These are phyloP conservation scores for Diplodus sargus DNA, from an alignment of 2,797 vertebrate species.

Conservation along the genomic window DNA sequence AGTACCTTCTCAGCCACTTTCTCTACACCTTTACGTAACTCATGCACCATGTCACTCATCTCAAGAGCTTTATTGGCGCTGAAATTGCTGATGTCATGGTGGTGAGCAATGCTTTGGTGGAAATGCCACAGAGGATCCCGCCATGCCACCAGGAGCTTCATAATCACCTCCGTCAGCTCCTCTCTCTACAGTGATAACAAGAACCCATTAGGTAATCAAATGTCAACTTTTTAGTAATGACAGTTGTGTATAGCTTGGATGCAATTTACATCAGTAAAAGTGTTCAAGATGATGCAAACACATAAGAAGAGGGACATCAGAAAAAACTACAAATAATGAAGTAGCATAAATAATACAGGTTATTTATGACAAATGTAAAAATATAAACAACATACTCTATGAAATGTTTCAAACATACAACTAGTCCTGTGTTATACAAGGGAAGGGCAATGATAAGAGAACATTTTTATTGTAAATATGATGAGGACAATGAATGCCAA, in stretches of 20 bases:
- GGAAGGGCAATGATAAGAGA: neutral
- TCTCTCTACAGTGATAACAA: constrained; percentile 76
- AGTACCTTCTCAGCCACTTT: constrained; percentile 86
- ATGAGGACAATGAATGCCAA: neutral
- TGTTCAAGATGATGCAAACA: no score
- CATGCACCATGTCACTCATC: constrained; percentile 88
- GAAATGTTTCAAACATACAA: neutral
- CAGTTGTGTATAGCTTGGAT: no score
- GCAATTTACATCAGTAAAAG: no score
- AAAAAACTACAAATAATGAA: neutral
- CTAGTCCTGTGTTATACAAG: neutral
- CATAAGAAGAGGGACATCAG: neutral
- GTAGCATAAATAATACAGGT: neutral
- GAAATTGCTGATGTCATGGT: constrained; percentile 79
- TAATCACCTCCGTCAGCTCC: constrained; percentile 86
- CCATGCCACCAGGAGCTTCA: constrained; percentile 88
- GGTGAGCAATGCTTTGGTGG: constrained; percentile 82
- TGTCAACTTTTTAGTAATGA: neutral
- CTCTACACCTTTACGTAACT: constrained; percentile 86
- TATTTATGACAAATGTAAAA: neutral
- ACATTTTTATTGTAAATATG: neutral
- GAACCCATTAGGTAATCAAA: neutral
- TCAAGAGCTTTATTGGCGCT: constrained; percentile 87
- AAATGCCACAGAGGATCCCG: constrained; percentile 87
- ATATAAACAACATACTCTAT: neutral